phyloP scores from a whole-genome alignment of 2,888 invertebrate species.

The Gymnoscelis rufifasciata region DNA sequence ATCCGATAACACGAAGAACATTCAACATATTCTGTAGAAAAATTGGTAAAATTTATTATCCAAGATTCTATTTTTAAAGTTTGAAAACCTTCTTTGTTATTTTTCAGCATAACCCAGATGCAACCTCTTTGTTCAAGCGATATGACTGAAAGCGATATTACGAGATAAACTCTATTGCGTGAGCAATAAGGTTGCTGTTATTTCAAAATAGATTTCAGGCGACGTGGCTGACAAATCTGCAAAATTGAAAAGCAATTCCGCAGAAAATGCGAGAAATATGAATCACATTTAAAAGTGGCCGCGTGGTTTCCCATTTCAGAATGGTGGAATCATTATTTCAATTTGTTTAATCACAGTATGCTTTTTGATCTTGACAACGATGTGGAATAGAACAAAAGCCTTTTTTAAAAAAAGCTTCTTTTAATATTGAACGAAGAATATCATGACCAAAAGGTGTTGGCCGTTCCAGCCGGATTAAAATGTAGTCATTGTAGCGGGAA shows the following conservation, averaged over 20 bases:
- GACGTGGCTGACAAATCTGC: conserved; percentile 12
- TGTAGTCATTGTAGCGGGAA: too few relatives aligned
- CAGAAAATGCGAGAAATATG: conserved; percentile 9
- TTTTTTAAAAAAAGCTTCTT: too few relatives aligned
- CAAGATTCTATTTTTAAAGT: not conserved
- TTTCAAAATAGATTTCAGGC: conserved; percentile 1
- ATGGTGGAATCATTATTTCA: too few relatives aligned
- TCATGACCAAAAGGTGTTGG: too few relatives aligned
- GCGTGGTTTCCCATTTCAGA: too few relatives aligned
- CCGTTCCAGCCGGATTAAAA: too few relatives aligned
- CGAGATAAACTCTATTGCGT: not conserved
- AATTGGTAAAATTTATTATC: not conserved
- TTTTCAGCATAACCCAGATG: not conserved
- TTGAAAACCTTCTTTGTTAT: not conserved
- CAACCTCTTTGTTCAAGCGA: not conserved
- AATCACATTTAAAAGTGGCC: not conserved
- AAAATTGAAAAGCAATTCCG: conserved; percentile 19
- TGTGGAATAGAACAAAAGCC: too few relatives aligned
- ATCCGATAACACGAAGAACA: not conserved
- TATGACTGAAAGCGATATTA: not conserved
- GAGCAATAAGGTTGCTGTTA: not conserved
- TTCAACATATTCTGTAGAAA: not conserved
- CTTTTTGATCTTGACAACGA: too few relatives aligned
- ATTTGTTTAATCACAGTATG: too few relatives aligned
- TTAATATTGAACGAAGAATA: too few relatives aligned